These are phyloP conservation scores for Mesorhabditis belari DNA, from an alignment of 2,888 invertebrate species.

Conservation along the genomic window DNA sequence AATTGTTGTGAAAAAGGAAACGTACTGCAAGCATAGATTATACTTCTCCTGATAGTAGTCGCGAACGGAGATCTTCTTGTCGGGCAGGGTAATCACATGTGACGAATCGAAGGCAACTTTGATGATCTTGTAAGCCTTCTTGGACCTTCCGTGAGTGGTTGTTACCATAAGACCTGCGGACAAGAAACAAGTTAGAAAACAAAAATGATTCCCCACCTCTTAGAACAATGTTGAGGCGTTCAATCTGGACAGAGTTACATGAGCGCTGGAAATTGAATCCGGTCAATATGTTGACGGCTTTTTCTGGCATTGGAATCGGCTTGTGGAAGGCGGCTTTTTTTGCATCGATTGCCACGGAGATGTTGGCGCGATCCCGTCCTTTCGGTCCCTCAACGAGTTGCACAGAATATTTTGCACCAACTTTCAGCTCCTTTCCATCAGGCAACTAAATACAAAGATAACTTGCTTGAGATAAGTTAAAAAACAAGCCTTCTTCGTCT, in stretches of 20 bases:
- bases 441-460: background rate
- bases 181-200: background rate
- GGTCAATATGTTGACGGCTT: background rate
- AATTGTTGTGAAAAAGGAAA: background rate
- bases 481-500: no score
- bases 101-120: background rate
- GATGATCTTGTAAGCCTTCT: background rate
- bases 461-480: no score
- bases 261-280: background rate
- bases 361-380: background rate
- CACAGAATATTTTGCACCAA: background rate
- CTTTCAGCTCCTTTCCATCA: background rate
- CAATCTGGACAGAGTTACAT: background rate
- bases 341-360: background rate
- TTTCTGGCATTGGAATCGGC: background rate
- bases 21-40: slow-evolving; percentile 10
- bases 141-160: background rate
- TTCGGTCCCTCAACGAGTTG: background rate
- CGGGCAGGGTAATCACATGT: background rate
- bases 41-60: slow-evolving; percentile 17
- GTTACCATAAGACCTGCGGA: background rate
- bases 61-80: slow-evolving; percentile 1
- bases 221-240: background rate
- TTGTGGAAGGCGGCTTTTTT: background rate
- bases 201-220: background rate